These are phyloP conservation scores for Theretra japonica DNA, from an alignment of 2,888 invertebrate genomes.

Conservation along the genomic window DNA sequence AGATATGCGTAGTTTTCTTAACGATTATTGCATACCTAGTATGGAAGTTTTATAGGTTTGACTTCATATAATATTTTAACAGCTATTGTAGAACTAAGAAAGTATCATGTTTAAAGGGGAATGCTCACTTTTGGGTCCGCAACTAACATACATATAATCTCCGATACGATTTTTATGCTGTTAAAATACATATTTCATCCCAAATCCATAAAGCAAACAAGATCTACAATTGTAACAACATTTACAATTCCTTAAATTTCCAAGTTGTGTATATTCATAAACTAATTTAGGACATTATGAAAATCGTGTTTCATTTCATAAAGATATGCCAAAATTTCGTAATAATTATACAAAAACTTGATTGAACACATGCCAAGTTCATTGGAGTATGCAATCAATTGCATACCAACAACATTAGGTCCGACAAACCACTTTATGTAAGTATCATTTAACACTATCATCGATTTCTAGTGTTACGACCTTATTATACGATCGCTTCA, in stretches of 20 bases:
- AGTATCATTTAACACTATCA: constrained; percentile 1
- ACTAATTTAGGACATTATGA: too few relatives aligned
- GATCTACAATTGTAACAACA: too few relatives aligned
- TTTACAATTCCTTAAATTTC: too few relatives aligned
- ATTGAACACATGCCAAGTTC: not conserved
- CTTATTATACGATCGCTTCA: not conserved
- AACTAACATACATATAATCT: too few relatives aligned
- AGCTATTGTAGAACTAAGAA: not conserved
- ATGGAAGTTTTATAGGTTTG: not conserved
- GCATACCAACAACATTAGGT: not conserved
- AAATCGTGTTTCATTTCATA: too few relatives aligned
- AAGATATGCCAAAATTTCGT: too few relatives aligned
- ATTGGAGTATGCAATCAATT: not conserved
- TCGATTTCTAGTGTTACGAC: not conserved
- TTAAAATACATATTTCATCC: too few relatives aligned
- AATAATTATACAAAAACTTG: not conserved
- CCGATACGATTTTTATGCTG: too few relatives aligned
- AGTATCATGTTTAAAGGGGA: not conserved
- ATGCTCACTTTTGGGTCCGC: not conserved
- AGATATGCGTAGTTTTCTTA: not conserved
- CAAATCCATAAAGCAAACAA: too few relatives aligned
- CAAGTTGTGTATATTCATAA: too few relatives aligned
- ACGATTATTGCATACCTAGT: not conserved
- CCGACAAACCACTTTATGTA: not conserved
- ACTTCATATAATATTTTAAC: not conserved